phyloP scores from a whole-genome alignment of 2,797 vertebrate genomes.

The Tarsius wallacei region DNA sequence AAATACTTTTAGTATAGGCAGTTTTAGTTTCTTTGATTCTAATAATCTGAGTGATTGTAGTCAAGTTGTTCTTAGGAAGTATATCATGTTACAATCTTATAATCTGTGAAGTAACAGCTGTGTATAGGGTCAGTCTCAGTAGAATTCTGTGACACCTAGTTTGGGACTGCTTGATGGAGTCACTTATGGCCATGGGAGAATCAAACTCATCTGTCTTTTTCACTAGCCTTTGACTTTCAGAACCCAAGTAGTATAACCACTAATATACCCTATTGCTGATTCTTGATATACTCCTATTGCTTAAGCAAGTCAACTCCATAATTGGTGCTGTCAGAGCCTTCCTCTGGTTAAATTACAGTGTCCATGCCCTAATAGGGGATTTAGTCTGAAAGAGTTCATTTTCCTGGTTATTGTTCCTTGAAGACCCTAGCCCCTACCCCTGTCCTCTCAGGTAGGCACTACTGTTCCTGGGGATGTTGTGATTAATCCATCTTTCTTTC shows the following conservation, averaged over 20 bases:
- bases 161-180: neutral
- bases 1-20: neutral
- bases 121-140: neutral
- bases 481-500: neutral
- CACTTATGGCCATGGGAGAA: neutral
- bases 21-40: neutral
- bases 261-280: neutral
- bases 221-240: neutral
- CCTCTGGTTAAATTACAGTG: neutral
- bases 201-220: neutral
- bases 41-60: neutral
- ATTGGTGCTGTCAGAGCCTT: too few species aligned
- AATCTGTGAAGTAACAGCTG: neutral
- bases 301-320: neutral
- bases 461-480: neutral
- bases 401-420: neutral
- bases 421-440: accelerated
- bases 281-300: too few species aligned
- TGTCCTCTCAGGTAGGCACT: neutral
- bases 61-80: neutral
- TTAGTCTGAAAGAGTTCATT: neutral
- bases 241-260: neutral
- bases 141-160: neutral
- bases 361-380: neutral
- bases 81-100: neutral